Conservation (phyloP, 2,888 invertebrate species). For the Aethes cnicana region DNA sequence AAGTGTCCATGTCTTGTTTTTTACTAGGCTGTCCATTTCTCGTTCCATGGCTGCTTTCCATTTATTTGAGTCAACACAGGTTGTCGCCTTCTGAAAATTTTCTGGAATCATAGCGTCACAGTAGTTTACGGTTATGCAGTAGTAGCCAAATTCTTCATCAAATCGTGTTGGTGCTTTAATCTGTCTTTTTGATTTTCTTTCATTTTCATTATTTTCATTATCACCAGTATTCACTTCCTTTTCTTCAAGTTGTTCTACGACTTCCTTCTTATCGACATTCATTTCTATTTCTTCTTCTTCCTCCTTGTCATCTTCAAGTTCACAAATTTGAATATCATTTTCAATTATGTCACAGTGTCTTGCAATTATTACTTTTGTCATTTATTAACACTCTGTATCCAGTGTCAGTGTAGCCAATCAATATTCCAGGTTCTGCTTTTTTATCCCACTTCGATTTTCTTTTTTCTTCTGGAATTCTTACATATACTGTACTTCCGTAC, state of each 20-base stretch:
- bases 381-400: conserved; percentile 42
- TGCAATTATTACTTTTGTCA: conserved; percentile 37
- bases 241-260: neutral
- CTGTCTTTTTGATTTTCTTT: too few species aligned
- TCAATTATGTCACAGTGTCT: conserved; percentile 42
- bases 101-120: conserved; percentile 14
- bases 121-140: conserved; percentile 16
- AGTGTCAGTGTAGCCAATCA: conserved; percentile 41
- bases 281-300: conserved; percentile 12
- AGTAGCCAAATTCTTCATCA: conserved; percentile 22
- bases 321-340: conserved; percentile 34
- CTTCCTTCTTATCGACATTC: neutral
- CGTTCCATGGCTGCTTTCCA: too few species aligned
- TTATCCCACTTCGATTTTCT: conserved; percentile 42
- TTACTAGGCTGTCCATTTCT: too few species aligned
- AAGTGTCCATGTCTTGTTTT: too few species aligned
- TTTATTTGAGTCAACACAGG: too few species aligned
- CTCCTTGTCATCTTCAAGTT: conserved; percentile 34
- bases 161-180: conserved; percentile 12
- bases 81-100: conserved; percentile 3
- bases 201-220: too few species aligned
- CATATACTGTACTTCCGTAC: conserved; percentile 43
- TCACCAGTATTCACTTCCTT: too few species aligned
- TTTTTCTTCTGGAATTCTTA: conserved; percentile 39
- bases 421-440: conserved; percentile 37